A percentile compares a stretch with the other conserved stretches of the same genome.
Conservation (phyloP, 35 echinoderm and acorn worm species). For the Strongylocentrotus purpuratus region DNA sequence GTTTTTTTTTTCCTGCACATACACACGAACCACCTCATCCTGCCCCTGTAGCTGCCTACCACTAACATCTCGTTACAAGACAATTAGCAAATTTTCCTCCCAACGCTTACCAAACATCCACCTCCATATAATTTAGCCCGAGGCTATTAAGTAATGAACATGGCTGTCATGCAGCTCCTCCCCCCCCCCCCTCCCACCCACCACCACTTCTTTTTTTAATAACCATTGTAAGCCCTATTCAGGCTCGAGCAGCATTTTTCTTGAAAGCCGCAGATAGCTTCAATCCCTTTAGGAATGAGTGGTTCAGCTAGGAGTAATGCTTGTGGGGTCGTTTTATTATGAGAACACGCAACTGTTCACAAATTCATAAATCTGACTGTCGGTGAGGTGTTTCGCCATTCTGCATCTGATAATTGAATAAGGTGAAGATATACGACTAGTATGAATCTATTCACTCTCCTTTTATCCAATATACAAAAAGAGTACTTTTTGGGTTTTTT, state of each 20-base stretch:
- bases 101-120: conserved; percentile 25
- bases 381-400: not conserved
- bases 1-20: not conserved
- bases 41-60: not conserved
- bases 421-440: not conserved
- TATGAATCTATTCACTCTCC: not conserved
- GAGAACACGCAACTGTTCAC: not conserved
- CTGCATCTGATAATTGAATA: not conserved
- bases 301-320: not conserved
- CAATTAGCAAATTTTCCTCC: conserved; percentile 30
- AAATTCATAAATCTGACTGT: not conserved
- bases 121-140: not conserved
- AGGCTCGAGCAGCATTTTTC: not conserved
- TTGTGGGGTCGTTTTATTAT: not conserved
- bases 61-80: not conserved
- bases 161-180: not conserved
- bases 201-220: not conserved
- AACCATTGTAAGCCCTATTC: not conserved
- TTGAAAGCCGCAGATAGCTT: not conserved
- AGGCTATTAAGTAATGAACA: conserved; percentile 42
- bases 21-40: not conserved
- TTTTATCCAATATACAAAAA: not conserved
- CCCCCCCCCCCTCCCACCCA: no score
- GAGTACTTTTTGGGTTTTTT: not conserved
- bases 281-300: not conserved